phyloP scores from a whole-genome alignment of 2,797 vertebrate species.

The Varecia variegata region DNA sequence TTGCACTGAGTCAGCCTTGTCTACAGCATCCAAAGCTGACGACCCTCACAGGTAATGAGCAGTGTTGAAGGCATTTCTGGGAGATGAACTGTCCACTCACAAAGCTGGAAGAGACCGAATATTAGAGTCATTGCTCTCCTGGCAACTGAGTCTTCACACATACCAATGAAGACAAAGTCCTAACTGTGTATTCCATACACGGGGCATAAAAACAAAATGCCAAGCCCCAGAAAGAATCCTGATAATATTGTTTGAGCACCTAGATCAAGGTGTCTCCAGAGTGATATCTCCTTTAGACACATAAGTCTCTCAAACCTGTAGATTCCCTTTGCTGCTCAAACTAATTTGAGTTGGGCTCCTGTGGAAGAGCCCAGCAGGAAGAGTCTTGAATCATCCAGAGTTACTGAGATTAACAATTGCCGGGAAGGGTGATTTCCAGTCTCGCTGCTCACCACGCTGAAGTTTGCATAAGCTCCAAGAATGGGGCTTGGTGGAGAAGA shows the following conservation, averaged over 20 bases:
- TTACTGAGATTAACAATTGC: not conserved
- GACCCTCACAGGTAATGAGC: not conserved
- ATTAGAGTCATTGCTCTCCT: not conserved
- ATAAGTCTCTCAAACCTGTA: not conserved
- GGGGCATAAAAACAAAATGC: not conserved
- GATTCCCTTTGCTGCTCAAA: not conserved
- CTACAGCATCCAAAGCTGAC: not conserved
- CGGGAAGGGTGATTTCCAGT: not conserved
- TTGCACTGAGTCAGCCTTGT: not conserved
- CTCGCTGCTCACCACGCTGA: not conserved
- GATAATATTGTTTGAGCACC: not conserved
- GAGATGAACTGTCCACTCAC: not conserved
- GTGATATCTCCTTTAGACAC: not conserved
- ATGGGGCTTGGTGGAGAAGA: fast-evolving
- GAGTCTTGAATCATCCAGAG: not conserved
- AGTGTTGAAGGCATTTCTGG: not conserved
- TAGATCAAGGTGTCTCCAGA: not conserved
- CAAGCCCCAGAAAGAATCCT: not conserved
- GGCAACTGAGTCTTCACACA: not conserved
- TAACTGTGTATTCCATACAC: not conserved
- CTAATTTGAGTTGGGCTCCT: not conserved
- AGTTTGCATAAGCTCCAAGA: not conserved
- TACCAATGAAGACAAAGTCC: not conserved
- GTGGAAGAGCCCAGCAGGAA: not conserved
- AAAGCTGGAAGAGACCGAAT: not conserved